Base-by-base conservation (phyloP, 2,797 vertebrate genomes). In the Kryptopterus vitreolus region DNA sequence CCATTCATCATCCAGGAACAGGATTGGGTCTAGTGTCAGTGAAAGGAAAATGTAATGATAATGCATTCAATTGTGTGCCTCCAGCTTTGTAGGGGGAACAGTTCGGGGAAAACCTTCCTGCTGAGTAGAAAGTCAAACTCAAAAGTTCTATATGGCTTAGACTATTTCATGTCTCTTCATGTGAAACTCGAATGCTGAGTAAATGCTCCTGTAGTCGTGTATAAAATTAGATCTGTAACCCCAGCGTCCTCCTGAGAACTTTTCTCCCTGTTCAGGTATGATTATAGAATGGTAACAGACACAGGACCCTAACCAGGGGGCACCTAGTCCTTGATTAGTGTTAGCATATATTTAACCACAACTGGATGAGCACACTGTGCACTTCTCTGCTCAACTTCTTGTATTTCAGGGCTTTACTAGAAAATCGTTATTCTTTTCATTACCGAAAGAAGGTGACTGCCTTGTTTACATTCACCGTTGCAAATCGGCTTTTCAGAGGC, bases 401-500 rank as follows among this genome's bases (percentile, higher is more conserved):
- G 18, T 35, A 35, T 63, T 63, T 35, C 22, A 50, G n/a, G 52
- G 46, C n/a, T 70, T 70, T 52, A 31, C 26, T 31, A 50, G 9
- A 46, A 52, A 31, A 33, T 53, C 20, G 12, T 53, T 53, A 33
- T 71, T 53, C 2, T 53, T 50, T 70, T 48, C 31, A 52, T 52
- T 53, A 33, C 29, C 11, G 53, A 15, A 52, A 53, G 10, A 35
- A 71, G 18, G 18, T 53, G 33, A 43, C 7, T 15, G 29, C 22
- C 53, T 43, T 74, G 35, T 59, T 74, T 74, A 74, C 55, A 26
- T 43, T 61, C 22, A 2, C 35, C 13, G 13, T 20, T 68, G 62
- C 58, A 69, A 76, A 76, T 22, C 53, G 3, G 53, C 63, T 46
- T 53, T 72, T n/a, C 6, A 35, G 48, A 38, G 31, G n/a, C 58